These are phyloP conservation scores for Orientallactaga sibirica DNA, from an alignment of 2,797 vertebrate genomes.

Conservation along the genomic window DNA sequence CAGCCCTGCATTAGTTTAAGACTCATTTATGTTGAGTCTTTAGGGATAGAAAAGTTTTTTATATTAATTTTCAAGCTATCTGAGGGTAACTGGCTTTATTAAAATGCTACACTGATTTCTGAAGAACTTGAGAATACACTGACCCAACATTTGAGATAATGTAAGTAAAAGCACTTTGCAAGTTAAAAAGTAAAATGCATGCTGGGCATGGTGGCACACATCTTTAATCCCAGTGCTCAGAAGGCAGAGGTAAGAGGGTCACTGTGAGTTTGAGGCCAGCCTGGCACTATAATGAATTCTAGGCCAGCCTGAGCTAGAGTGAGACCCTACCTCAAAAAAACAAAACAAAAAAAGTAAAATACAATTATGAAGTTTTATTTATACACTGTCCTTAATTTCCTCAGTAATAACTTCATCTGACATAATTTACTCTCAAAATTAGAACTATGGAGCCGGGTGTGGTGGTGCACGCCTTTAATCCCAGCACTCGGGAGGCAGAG, in stretches of 20 bases:
- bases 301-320: too few species aligned
- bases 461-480: too few species aligned
- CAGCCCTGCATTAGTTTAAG: background rate
- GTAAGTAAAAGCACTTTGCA: conserved; percentile 47
- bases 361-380: conserved; percentile 32
- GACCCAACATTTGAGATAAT: background rate
- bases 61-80: conserved; percentile 25
- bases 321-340: too few species aligned
- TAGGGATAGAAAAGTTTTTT: conserved; percentile 33
- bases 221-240: too few species aligned
- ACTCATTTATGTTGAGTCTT: background rate
- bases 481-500: too few species aligned
- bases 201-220: too few species aligned
- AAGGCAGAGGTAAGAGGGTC: too few species aligned
- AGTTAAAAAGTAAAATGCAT: conserved; percentile 33
- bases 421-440: conserved; percentile 31
- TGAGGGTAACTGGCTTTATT: background rate
- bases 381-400: background rate
- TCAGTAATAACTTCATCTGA: background rate
- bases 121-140: background rate
- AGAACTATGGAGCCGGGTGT: background rate
- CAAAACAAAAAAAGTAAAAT: background rate
- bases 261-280: too few species aligned
- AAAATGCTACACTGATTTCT: conserved; percentile 44
- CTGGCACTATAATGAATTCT: too few species aligned